Evolutionary conservation across 2,113 vertebrate species (phyloP), one percentile per base, ranked within the genome.

Genomic region (Saimiri boliviensis): DNA sequence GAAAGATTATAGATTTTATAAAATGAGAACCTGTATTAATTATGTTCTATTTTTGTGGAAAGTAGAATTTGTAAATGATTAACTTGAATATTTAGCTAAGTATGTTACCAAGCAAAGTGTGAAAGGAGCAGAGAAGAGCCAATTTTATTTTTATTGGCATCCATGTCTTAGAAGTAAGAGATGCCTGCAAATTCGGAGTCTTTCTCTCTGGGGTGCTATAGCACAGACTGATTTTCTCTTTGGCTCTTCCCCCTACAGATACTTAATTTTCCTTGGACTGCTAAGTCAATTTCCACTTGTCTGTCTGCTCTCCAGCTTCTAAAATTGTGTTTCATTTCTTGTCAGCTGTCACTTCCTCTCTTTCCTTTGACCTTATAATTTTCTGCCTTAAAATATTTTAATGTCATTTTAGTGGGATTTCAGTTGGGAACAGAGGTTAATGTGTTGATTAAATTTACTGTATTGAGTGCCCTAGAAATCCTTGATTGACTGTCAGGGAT

Each of bases 311-410:
- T 84, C 10, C 6, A 90, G 49, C 49, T 76, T 94, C 76, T 74
- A 71, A 81, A 95, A 42, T 85, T 47, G 2, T 58, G 30, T 81
- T 85, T 11, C 32, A 60, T 71, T 88, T 85, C 47, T 86, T 85
- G 21, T 60, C 40, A 63, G 47, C n/a, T 95, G 27, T 83, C 79
- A 68, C 70, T 90, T 95, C 37, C 54, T 87, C 17, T 54, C 58
- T 91, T 52, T 92, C 68, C 6, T 85, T 40, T 93, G 42, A 94
- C 76, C 42, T 92, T 87, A 17, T 5, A 35, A 14, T 86, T 77
- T 60, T 94, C 49, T 66, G 3, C 27, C 35, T 94, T 93, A 49
- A 94, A 81, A 91, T 91, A 77, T 63, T 85, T 94, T 77, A 37
- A 58, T 94, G 32, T 73, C 9, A 79, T 80, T 92, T 89, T 71